phyloP scores from a whole-genome alignment of 2,888 invertebrate genomes.

The Caenorhabditis uteleia region DNA sequence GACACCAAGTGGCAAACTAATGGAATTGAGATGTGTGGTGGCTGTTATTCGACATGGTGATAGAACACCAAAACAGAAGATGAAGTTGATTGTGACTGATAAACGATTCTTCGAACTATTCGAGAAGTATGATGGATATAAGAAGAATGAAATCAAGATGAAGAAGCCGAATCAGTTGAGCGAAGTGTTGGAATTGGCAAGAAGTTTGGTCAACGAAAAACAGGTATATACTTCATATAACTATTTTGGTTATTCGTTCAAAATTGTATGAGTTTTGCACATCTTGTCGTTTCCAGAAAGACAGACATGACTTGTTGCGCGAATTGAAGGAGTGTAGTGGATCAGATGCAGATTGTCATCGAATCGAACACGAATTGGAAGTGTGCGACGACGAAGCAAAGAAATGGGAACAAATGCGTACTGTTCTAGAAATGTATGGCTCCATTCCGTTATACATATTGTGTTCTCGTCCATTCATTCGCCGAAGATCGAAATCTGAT shows the following conservation, averaged over 20 bases:
- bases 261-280: background rate
- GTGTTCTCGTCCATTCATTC: no score
- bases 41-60: slow-evolving; percentile 97
- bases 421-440: slow-evolving; percentile 94
- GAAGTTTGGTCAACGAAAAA: slow-evolving; percentile 76
- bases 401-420: slow-evolving; percentile 94
- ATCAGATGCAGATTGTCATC: slow-evolving; percentile 10
- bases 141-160: slow-evolving; percentile 93
- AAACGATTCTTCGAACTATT: slow-evolving; percentile 87
- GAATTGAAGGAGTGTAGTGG: slow-evolving; percentile 33
- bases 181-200: slow-evolving; percentile 94
- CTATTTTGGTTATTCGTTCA: background rate
- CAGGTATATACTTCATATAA: slow-evolving; percentile 37
- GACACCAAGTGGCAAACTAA: slow-evolving; percentile 97
- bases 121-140: slow-evolving; percentile 93
- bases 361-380: slow-evolving; percentile 54
- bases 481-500: no score
- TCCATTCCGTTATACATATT: background rate
- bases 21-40: slow-evolving; percentile 89
- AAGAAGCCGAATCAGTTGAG: slow-evolving; percentile 95
- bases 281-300: slow-evolving; percentile 26
- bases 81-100: slow-evolving; percentile 79
- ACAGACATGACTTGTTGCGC: slow-evolving; percentile 40
- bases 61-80: slow-evolving; percentile 98
- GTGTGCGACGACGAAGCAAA: slow-evolving; percentile 77